A percentile compares a stretch with the other conserved stretches of the same genome.
Evolutionary conservation across 2,888 invertebrate genomes (phyloP).

Genomic region (Tuberolachnus salignus): DNA sequence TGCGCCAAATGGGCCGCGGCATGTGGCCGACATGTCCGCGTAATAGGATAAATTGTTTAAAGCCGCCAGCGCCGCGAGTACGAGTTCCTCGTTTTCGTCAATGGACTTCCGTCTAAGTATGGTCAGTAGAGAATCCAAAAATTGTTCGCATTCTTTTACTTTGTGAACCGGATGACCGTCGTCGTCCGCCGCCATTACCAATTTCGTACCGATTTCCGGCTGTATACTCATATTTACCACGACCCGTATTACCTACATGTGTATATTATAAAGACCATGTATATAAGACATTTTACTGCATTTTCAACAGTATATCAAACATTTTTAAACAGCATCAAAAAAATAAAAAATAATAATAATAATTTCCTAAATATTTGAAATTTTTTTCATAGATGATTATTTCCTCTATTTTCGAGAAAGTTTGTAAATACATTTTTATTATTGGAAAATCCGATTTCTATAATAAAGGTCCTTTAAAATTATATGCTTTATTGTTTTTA

Average conservation of each 20-base stretch:
- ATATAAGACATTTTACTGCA: too few relatives aligned
- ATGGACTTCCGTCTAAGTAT: conserved; percentile 62
- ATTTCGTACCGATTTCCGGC: conserved; percentile 73
- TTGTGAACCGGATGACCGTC: conserved; percentile 44
- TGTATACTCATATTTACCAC: conserved; percentile 84
- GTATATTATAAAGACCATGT: too few relatives aligned
- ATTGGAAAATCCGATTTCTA: too few relatives aligned
- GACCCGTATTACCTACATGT: conserved; percentile 74
- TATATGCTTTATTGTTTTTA: too few relatives aligned
- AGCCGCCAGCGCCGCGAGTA: conserved; percentile 79
- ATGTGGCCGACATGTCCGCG: conserved; percentile 64
- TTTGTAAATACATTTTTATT: too few relatives aligned
- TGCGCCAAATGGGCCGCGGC: conserved; percentile 63
- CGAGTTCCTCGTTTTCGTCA: conserved; percentile 73
- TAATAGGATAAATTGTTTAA: conserved; percentile 86
- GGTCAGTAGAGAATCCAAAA: conserved; percentile 62
- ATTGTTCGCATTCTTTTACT: conserved; percentile 57
- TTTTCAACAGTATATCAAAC: too few relatives aligned
- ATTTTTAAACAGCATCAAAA: too few relatives aligned
- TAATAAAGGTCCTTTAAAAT: too few relatives aligned
- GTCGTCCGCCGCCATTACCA: conserved; percentile 63
- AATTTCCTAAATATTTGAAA: too few relatives aligned
- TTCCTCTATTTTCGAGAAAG: too few relatives aligned
- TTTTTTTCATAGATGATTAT: too few relatives aligned
- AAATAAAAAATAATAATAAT: too few relatives aligned